Conservation (phyloP, 2,888 invertebrate genomes). For the Luffia ferchaultella region DNA sequence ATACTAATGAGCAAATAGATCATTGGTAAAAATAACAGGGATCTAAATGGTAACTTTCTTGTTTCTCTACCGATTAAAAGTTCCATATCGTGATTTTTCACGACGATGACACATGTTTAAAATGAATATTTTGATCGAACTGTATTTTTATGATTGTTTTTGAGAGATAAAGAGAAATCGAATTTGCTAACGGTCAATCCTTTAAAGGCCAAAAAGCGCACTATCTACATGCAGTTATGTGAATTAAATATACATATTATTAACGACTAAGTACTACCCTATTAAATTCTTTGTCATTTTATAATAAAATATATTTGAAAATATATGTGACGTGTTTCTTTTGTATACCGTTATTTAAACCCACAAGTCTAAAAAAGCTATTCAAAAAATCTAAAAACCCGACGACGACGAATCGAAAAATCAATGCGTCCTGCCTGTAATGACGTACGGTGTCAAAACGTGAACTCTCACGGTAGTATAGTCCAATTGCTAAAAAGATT, state of each 20-base stretch:
- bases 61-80: conserved; percentile 18
- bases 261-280: conserved; percentile 59
- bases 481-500: too few relatives aligned
- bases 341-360: too few relatives aligned
- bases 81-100: conserved; percentile 9
- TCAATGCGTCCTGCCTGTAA: too few relatives aligned
- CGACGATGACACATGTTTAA: conserved; percentile 38
- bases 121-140: conserved; percentile 35
- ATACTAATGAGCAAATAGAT: conserved; percentile 55
- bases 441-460: too few relatives aligned
- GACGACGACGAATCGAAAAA: too few relatives aligned
- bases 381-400: too few relatives aligned
- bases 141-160: conserved; percentile 44
- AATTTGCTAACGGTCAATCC: conserved; percentile 24
- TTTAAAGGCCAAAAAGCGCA: conserved; percentile 20
- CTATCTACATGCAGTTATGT: conserved; percentile 37
- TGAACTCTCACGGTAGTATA: too few relatives aligned
- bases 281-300: conserved; percentile 75
- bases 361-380: too few relatives aligned
- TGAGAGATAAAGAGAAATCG: conserved; percentile 29
- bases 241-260: conserved; percentile 51
- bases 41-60: conserved; percentile 44
- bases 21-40: conserved; percentile 58
- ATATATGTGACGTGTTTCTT: conserved; percentile 26
- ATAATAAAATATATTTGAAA: conserved; percentile 71